Base-by-base conservation (phyloP, 2,888 invertebrate species). In the Ceratothoa steindachneri region DNA sequence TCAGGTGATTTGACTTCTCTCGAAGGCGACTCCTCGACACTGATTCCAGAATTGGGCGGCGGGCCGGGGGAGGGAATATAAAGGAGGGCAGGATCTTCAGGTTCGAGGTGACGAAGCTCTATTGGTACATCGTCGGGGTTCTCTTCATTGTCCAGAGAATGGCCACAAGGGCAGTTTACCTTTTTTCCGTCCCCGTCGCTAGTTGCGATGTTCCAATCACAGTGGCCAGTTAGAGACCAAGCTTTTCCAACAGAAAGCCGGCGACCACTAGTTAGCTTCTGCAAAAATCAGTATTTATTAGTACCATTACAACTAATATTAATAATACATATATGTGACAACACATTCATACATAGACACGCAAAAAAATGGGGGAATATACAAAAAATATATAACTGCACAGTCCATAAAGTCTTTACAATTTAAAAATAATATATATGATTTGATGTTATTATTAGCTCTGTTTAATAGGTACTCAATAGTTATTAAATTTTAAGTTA, bases 61-160 rank as follows among this genome's bases (percentile, higher is more conserved):
- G 78, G 75, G 2, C 75, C 71, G 1, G 74, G 41, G 15, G 70
- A 66, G 1, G 77, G 77, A 41, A 75, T 75, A 51, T 80, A 71
- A 4, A 76, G 72, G 28, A 79, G 66, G 5, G 73, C 55, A 1
- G 79, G 76, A 28, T 80, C 80, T 9, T 80, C 79, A 12, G 82
- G 82, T 82, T 92, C 92, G 74, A 95, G 87, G 52, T 93, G 88
- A 30, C 94, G 88, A 72, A 95, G 85, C 85, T 95, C 95, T 72
- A 95, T 95, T 1, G 93, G 95, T 80, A 95, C 87, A 83, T 95
- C 93, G 82, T 90, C 91, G 28, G 87, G 85, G 82, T 88, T 80
- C 64, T 80, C 78, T 30, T 78, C 73, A 78, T 74, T 82, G 77
- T 75, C 81, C 69, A 75, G 68, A 19, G 78, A 78, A 3, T 73